Percentiles rank a stretch among this genome's conserved stretches.
phyloP scores from a whole-genome alignment of 2,797 vertebrate species.

The Anolis apletophallus region DNA sequence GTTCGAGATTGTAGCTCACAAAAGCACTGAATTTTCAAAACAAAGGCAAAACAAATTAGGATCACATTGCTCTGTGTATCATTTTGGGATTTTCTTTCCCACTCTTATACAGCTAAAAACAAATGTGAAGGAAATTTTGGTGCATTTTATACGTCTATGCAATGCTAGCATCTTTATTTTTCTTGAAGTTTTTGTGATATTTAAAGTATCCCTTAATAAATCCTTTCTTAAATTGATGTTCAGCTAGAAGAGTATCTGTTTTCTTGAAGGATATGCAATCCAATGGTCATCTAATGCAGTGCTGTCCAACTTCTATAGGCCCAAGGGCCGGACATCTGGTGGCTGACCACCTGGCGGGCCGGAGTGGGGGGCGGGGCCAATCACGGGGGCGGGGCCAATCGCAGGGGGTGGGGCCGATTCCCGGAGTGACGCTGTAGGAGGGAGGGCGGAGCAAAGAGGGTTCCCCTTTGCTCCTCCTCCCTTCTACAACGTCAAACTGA shows the following conservation, averaged over 20 bases:
- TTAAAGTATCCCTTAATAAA: background rate
- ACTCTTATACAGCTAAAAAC: slow-evolving; percentile 41
- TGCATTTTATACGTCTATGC: background rate
- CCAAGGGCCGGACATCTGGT: too few species aligned
- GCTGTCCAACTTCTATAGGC: too few species aligned
- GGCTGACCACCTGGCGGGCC: too few species aligned
- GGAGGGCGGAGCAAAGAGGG: too few species aligned
- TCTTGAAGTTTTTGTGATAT: background rate
- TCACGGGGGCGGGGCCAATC: too few species aligned
- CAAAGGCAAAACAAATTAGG: slow-evolving; percentile 34
- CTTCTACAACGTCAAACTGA: too few species aligned
- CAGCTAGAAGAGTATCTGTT: background rate
- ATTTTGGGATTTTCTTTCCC: slow-evolving; percentile 26
- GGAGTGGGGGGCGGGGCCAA: too few species aligned
- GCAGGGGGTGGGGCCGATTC: too few species aligned
- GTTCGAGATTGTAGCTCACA: slow-evolving; percentile 40
- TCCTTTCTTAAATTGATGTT: background rate
- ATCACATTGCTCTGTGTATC: slow-evolving; percentile 33
- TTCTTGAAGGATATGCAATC: background rate
- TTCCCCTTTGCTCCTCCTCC: too few species aligned
- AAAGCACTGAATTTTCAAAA: slow-evolving; percentile 37
- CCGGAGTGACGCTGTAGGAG: too few species aligned
- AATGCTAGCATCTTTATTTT: background rate
- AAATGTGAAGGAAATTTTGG: slow-evolving; percentile 40
- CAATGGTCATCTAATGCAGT: background rate